Base-by-base conservation (phyloP, 1,140 invertebrate genomes). In the Pachypsylla venusta region DNA sequence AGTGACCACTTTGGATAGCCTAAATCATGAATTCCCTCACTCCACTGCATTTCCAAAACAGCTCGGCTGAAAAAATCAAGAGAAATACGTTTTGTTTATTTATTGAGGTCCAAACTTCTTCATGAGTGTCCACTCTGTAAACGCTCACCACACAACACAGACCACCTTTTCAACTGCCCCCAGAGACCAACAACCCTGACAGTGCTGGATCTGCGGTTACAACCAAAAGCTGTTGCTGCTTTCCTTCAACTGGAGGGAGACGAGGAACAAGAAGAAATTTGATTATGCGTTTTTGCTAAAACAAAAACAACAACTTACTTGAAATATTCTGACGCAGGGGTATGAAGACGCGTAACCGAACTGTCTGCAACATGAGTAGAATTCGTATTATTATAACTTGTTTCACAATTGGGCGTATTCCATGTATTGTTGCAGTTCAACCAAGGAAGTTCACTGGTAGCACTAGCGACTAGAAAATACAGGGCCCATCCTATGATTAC, bases 401-500 rank as follows among this genome's bases (percentile, higher is more conserved):
- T 48, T 25, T 75, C 79, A 69, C 92, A 95, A 25, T 78, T 71
- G 0, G 75, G 70, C 0, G 87, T 89, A 70, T 96, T 96, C 92
- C 92, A 96, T 0, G 78, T 64, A 74, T 96, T 89, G 66, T 83
- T 75, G 69, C 93, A 97, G 61, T 77, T 76, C 22, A 82, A 77
- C 93, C 93, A 96, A 0, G 92, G 92, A 7, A 96, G 76, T 42
- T 81, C 81, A 12, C 74, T 68, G 19, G 67, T 74, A 24, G 85
- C 84, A 63, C 84, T 82, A 20, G 78, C 78, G 57, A 82, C 80
- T 56, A 85, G 79, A 75, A 91, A 97, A 61, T 93, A 83, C 22
- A 97, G 71, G 3, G 92, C 86, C 79, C 92, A 95, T 1, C 90
- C 81, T 64, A 96, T 89, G 62, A 97, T 85, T 0, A 92, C 85